Conservation (phyloP, 2,113 vertebrate genomes). For the Loxodonta africana region DNA sequence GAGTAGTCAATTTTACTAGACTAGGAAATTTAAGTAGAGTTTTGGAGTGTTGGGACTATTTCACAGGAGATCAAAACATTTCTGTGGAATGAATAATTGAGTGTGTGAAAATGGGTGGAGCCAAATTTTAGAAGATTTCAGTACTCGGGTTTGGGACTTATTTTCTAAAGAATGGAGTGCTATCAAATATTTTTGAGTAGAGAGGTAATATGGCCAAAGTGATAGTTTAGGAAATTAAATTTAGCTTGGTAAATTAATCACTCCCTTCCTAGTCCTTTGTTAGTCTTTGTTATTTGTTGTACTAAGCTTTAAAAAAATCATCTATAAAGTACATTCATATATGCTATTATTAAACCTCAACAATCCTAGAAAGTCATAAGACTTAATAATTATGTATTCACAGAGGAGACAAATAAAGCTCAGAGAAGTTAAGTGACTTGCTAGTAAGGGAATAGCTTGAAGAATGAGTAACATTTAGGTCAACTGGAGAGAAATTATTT, state of each 20-base stretch:
- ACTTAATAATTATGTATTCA: slow-evolving; percentile 36
- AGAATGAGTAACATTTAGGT: background rate
- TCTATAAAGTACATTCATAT: background rate
- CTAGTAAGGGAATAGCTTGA: background rate
- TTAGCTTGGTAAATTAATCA: background rate
- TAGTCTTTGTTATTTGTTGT: slow-evolving; percentile 26
- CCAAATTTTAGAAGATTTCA: slow-evolving; percentile 8
- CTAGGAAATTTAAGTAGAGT: background rate
- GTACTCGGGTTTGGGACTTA: background rate
- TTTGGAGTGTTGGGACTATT: background rate
- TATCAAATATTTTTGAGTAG: slow-evolving; percentile 15
- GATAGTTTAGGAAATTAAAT: slow-evolving; percentile 5
- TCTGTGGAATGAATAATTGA: slow-evolving; percentile 1
- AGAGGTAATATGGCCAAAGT: background rate
- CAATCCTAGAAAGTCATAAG: background rate
- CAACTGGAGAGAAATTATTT: background rate
- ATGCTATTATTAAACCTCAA: background rate
- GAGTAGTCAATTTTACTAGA: background rate
- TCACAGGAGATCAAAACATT: background rate
- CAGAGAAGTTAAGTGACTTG: background rate
- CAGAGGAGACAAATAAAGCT: slow-evolving; percentile 24
- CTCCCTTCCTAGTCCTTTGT: background rate
- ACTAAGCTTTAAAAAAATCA: background rate
- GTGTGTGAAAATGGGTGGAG: background rate
- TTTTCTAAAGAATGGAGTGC: background rate